These are phyloP conservation scores for Cepaea nemoralis DNA, from an alignment of 1,140 invertebrate genomes.

Conservation along the genomic window DNA sequence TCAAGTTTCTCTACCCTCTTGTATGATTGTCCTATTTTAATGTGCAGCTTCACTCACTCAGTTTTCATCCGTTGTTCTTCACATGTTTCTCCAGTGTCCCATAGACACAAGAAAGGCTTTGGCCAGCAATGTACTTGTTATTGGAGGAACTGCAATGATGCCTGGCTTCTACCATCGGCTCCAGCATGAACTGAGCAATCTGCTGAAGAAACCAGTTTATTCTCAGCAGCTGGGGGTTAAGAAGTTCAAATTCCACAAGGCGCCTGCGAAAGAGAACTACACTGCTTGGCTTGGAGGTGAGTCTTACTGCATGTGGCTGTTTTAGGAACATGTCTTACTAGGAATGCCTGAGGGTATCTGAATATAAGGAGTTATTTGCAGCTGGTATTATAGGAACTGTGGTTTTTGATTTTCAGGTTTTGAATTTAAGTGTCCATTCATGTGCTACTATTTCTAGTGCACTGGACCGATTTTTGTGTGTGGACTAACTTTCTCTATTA, in stretches of 20 bases:
- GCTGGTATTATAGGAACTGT: too few relatives aligned
- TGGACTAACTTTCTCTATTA: too few relatives aligned
- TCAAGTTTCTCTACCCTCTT: neutral
- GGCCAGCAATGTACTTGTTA: constrained; percentile 85
- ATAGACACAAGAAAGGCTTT: constrained; percentile 82
- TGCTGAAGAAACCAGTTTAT: constrained; percentile 79
- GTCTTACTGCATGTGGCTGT: neutral
- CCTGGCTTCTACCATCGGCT: constrained; percentile 84
- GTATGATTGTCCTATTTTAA: too few relatives aligned
- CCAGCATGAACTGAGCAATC: constrained; percentile 80
- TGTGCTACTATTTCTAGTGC: too few relatives aligned
- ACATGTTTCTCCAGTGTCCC: constrained; percentile 76
- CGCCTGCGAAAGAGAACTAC: constrained; percentile 87
- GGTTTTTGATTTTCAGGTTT: too few relatives aligned
- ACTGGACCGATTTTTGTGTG: too few relatives aligned
- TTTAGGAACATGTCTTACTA: neutral
- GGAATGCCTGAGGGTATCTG: neutral
- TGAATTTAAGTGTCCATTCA: too few relatives aligned
- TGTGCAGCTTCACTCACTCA: too few relatives aligned
- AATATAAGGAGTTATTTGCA: too few relatives aligned
- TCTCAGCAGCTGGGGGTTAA: constrained; percentile 77
- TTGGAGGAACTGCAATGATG: constrained; percentile 86
- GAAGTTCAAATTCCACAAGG: constrained; percentile 83
- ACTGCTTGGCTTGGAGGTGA: constrained; percentile 86
- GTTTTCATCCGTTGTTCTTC: neutral